Base-by-base conservation (phyloP, 2,888 invertebrate species). In the Lasioglossum lativentre region DNA sequence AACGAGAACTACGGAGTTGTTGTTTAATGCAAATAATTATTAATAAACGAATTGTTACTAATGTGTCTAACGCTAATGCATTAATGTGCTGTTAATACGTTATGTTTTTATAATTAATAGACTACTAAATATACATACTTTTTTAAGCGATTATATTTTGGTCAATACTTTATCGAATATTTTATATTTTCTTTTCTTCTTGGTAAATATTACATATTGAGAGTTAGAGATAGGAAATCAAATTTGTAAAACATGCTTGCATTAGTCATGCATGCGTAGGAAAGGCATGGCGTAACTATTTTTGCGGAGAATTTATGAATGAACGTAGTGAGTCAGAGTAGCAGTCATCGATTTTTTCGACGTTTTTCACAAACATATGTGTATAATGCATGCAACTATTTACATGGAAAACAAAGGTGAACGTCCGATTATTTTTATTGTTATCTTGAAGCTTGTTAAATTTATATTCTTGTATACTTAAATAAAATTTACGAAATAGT, bases 221-320 rank as follows among this genome's bases (percentile, higher is more conserved):
- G 10, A 19, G 10, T 38, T 23, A 68, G 23, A 10, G 12, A 6
- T 63, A 30, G 6, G 2, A 30, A 30, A 16, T 10, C 3, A 5
- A 68, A 66, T 23, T 23, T 10, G 23, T 38, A 4, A 23, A 23
- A 38, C 38, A 34, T 23, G 19, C 10, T 66, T 10, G 23, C 6
- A 19, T 63, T 63, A 63, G 38, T 38, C 38, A 38, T 14, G n/a
- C 40, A 0, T 14, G 40, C n/a, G n/a, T 5, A 70, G 23, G 40
- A 14, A 40, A 70, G n/a, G n/a, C 14, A 40, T 40, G 40, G 40
- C 70, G 40, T 70, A 40, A 70, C 38, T n/a, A 40, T 70, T 70
- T 38, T 14, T 14, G 40, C 12, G n/a, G 40, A n/a, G 40, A 70
- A 40, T 70, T 70, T 40, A 70, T 70, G 70, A 70, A 70, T 70